Conservation (phyloP, 1,140 invertebrate species). For the Ips nitidus region DNA sequence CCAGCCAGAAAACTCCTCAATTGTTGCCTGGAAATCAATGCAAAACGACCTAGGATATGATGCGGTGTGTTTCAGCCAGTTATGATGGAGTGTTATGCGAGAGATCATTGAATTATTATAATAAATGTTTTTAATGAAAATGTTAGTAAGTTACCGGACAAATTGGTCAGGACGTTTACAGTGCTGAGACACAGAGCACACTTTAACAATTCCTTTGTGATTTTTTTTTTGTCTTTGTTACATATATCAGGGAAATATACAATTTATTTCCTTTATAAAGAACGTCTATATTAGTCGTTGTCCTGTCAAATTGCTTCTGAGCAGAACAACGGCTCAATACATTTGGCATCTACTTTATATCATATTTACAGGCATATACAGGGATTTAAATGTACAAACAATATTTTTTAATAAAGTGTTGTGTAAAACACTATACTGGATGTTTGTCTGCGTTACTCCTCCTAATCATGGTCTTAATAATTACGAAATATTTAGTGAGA, state of each 20-base stretch:
- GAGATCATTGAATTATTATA: neutral
- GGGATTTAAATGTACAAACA: neutral
- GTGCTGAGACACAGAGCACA: conserved; percentile 16
- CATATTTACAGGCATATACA: conserved; percentile 24
- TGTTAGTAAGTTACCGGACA: neutral
- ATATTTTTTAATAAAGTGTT: neutral
- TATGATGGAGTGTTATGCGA: neutral
- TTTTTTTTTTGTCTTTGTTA: conserved; percentile 22
- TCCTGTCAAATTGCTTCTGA: neutral
- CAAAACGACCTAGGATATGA: conserved; percentile 29
- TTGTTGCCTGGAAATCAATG: conserved; percentile 26
- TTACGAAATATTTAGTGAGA: conserved; percentile 15
- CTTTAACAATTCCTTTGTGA: conserved; percentile 36
- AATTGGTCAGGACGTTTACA: neutral
- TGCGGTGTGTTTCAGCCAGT: conserved; percentile 12
- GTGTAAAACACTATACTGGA: neutral
- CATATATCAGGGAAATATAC: conserved; percentile 14
- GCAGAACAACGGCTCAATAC: neutral
- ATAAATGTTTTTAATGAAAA: neutral
- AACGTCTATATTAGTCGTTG: conserved; percentile 8
- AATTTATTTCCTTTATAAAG: conserved; percentile 14
- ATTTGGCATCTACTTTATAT: conserved; percentile 29
- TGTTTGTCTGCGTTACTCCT: too few relatives aligned
- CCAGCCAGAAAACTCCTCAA: neutral
- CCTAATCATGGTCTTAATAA: neutral